Evolutionary conservation across 2,113 vertebrate genomes (phyloP).

Genomic region (Atractosteus spatula): DNA sequence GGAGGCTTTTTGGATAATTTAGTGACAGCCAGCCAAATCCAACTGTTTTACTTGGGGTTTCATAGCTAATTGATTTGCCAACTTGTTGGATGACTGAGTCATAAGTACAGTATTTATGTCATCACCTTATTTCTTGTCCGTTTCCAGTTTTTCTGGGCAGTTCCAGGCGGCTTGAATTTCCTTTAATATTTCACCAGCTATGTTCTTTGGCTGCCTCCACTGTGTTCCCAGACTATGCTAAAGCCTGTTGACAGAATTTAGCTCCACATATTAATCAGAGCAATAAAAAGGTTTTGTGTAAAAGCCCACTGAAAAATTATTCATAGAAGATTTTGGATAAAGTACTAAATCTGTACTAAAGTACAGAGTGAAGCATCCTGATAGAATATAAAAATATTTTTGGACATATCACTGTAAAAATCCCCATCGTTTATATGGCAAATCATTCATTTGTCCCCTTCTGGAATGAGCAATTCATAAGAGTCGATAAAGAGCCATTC

Average conservation of each 20-base stretch:
- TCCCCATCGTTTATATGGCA: too few species aligned
- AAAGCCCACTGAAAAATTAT: too few species aligned
- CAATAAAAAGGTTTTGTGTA: too few species aligned
- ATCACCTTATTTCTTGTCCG: slow-evolving; percentile 55
- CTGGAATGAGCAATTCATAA: too few species aligned
- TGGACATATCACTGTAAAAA: too few species aligned
- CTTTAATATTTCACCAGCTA: slow-evolving; percentile 52
- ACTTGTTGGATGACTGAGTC: slow-evolving; percentile 44
- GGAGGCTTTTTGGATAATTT: slow-evolving; percentile 62
- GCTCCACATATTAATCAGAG: slow-evolving; percentile 37
- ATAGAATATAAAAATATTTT: too few species aligned
- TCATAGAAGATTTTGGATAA: too few species aligned
- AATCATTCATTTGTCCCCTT: too few species aligned
- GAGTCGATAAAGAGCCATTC: too few species aligned
- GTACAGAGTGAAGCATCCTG: too few species aligned
- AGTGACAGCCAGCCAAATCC: slow-evolving; percentile 60
- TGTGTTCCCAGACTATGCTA: slow-evolving; percentile 24
- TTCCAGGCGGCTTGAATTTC: slow-evolving; percentile 58
- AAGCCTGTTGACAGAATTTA: slow-evolving; percentile 41
- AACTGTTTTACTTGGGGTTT: slow-evolving; percentile 55
- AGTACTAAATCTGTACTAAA: too few species aligned
- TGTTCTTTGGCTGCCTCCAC: slow-evolving; percentile 51
- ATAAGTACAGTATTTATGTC: slow-evolving; percentile 37
- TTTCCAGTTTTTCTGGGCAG: slow-evolving; percentile 62
- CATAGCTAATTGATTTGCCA: slow-evolving; percentile 64